phyloP scores from a whole-genome alignment of 2,113 vertebrate genomes.

The Orientallactaga bullata region DNA sequence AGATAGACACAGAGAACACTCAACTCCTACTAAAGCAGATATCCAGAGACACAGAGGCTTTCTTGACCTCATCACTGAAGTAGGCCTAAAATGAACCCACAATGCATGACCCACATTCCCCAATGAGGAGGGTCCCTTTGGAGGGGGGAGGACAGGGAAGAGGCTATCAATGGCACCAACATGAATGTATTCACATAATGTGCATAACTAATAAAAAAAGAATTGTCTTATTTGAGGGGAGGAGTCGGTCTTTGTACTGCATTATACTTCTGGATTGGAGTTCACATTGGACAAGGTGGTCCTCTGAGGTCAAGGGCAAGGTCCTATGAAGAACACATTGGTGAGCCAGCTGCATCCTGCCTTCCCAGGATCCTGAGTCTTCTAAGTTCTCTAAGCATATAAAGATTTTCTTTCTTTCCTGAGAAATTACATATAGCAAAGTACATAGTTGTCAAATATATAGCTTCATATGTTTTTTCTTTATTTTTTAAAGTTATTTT shows the following conservation, averaged over 20 bases:
- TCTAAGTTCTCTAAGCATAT: neutral
- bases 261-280: neutral
- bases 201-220: neutral
- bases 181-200: too few relatives aligned
- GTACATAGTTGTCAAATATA: neutral
- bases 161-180: too few relatives aligned
- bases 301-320: neutral
- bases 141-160: too few relatives aligned
- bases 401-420: neutral
- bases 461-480: neutral
- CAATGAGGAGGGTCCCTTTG: too few relatives aligned
- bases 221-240: neutral
- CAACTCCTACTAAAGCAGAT: too few relatives aligned
- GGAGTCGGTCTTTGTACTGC: neutral
- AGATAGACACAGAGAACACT: too few relatives aligned
- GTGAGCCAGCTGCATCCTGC: neutral
- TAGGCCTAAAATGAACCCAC: too few relatives aligned
- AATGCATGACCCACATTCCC: too few relatives aligned
- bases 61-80: too few relatives aligned
- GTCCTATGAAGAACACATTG: neutral
- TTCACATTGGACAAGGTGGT: neutral
- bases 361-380: neutral
- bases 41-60: too few relatives aligned
- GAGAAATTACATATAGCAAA: neutral
- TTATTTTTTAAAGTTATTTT: too few relatives aligned